These are phyloP conservation scores for Ommatoiulus sabulosus DNA, from an alignment of 2,888 invertebrate genomes.

Conservation along the genomic window DNA sequence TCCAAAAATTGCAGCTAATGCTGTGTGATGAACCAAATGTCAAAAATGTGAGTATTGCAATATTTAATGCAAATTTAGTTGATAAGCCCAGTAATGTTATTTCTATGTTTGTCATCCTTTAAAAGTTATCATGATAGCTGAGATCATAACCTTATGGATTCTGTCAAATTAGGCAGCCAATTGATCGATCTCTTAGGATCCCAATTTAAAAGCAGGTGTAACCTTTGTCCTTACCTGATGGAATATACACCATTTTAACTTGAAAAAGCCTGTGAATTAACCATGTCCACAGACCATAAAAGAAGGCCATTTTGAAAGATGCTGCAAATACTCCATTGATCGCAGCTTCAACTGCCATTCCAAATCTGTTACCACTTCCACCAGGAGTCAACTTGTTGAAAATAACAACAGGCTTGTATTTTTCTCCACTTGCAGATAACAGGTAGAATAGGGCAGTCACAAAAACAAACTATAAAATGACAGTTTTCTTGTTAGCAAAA, in stretches of 20 bases:
- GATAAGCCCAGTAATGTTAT: no score
- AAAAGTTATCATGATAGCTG: no score
- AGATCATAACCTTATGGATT: no score
- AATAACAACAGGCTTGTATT: constrained; percentile 94
- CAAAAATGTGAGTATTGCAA: not conserved
- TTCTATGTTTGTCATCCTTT: no score
- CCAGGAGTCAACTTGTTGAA: constrained; percentile 83
- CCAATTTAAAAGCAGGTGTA: no score
- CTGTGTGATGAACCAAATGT: constrained; percentile 69
- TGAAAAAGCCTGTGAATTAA: constrained; percentile 95
- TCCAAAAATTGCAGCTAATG: constrained; percentile 90
- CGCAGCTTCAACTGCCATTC: constrained; percentile 85
- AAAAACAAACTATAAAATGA: constrained; percentile 84
- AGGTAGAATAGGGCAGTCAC: constrained; percentile 96
- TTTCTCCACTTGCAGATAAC: constrained; percentile 83
- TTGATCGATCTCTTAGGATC: no score
- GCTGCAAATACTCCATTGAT: constrained; percentile 95
- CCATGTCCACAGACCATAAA: constrained; percentile 99
- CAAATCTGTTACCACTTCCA: constrained; percentile 70
- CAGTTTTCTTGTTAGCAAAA: not conserved
- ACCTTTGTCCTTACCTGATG: constrained; percentile 76
- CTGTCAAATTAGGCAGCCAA: no score
- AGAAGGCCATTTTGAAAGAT: constrained; percentile 95
- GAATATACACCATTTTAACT: constrained; percentile 92
- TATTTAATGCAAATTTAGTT: no score